Base-by-base conservation (phyloP, 2,797 vertebrate species). In the Cossypha niveicapilla region DNA sequence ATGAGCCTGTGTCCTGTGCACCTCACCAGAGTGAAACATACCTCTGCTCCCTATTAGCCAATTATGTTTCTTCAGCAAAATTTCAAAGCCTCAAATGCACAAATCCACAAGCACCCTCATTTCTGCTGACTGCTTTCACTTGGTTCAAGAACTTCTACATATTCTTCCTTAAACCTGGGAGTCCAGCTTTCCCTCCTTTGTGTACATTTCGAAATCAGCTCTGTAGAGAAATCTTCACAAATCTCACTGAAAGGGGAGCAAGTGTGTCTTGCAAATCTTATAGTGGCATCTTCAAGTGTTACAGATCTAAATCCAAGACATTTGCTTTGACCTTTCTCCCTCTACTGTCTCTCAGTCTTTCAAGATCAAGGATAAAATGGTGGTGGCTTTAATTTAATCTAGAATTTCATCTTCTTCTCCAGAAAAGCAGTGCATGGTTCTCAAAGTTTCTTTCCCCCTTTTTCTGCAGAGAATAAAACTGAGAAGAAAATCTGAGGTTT, bases 41-140 rank as follows among this genome's bases (percentile, higher is more conserved):
- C 18, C 7, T 1, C 35, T 30, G 9, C 6, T 44, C 78, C 45
- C 0, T 23, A 14, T 12, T 67, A 45, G 50, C 0, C 2, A 28
- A 34, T 48, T 24, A 5, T 37, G 10, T 41, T 74, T 61, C 41
- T 50, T 24, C 18, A 50, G 34, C 27, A 77, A 62, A 77, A 76
- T 41, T 11, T 66, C 28, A 44, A 61, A 39, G 39, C 28, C 13
- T 63, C 18, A 21, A 19, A 60, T 7, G 27, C 50, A 50, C 42
- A 47, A 28, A 74, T 32, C 30, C 22, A 1, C 3, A 42, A 78
- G 42, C 39, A 60, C 18, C 35, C 81, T 47, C 25, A 9, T 45
- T 44, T 76, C 68, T 41, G 10, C 14, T 45, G 32, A 17, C 32
- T 77, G 23, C 39, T 68, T 75, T 60, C 41, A 35, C 17, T 34